Evolutionary conservation across 2,888 invertebrate genomes (phyloP), one percentile per base, ranked within the genome.

Genomic region (Argyresthia goedartella): DNA sequence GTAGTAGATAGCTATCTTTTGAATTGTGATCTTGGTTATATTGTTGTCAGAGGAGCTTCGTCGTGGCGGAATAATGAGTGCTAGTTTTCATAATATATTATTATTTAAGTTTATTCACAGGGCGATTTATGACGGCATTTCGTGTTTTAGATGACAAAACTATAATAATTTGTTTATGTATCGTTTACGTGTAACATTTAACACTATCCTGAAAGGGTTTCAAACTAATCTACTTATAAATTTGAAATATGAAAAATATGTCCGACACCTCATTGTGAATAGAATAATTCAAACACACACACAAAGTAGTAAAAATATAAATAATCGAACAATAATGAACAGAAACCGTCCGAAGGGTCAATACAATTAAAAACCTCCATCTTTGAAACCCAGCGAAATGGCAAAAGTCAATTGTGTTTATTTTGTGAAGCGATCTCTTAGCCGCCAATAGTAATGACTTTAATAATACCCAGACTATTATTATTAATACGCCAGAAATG

Each of bases 371-470:
- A 79, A 66, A 65, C 66, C 64, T 62, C 61, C 66, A 73, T 84
- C 82, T 84, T 85, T 85, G 78, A 74, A 63, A 79, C 51, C 56
- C 82, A 84, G 57, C 77, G 71, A 71, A 80, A 80, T 72, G 82
- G 81, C 75, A 85, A 84, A 75, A 85, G 81, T 84, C 80, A 73
- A 85, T 85, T 84, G 81, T 85, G 69, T 70, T 74, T 68, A 71
- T 55, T 66, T 69, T 58, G 60, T 66, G 66, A 69, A 73, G 69
- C 74, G 70, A 62, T 62, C 62, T 57, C 59, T 45, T 45, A 54
- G 55, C 56, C 59, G 42, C 48, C 68, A 57, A 64, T 69, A 67
- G 71, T 76, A 77, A 76, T 75, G 69, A 80, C 72, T 77, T 66
- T 65, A 76, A 76, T 78, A 77, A 75, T 73, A 65, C 69, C 64